phyloP scores from a whole-genome alignment of 2,797 vertebrate genomes.

The Austrolebias charrua region DNA sequence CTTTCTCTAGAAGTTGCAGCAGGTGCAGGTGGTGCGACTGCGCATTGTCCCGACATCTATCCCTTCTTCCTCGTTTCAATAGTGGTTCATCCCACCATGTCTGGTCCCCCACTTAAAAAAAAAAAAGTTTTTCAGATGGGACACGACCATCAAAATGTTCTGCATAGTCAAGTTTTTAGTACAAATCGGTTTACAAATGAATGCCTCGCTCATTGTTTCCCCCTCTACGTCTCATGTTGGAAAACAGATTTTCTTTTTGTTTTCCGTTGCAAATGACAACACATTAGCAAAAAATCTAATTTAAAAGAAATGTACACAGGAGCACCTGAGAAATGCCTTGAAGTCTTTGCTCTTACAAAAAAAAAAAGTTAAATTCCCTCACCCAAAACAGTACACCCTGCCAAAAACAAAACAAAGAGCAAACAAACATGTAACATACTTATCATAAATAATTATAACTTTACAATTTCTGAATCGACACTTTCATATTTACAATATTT shows the following conservation, averaged over 20 bases:
- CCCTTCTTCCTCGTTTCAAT: conserved; percentile 21
- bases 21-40: conserved; percentile 54
- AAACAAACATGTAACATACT: conserved; percentile 79
- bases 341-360: conserved; percentile 81
- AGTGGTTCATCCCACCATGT: conserved; percentile 56
- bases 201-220: conserved; percentile 66
- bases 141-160: conserved; percentile 72
- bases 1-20: conserved; percentile 54
- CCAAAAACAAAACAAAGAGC: conserved; percentile 30
- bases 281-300: conserved; percentile 25
- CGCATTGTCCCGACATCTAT: conserved; percentile 47
- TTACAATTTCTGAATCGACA: conserved; percentile 99
- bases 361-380: conserved; percentile 76
- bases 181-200: conserved; percentile 67
- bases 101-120: conserved; percentile 1
- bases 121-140: conserved; percentile 33
- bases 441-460: conserved; percentile 99
- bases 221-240: conserved; percentile 67
- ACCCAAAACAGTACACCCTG: conserved; percentile 73
- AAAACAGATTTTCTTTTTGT: conserved; percentile 54
- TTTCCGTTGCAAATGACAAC: conserved; percentile 43
- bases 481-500: conserved; percentile 99
- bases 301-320: conserved; percentile 79
- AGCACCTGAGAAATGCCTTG: conserved; percentile 95
- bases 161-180: conserved; percentile 82